A percentile compares a stretch with the other conserved stretches of the same genome.
Evolutionary conservation across 2,797 vertebrate genomes (phyloP).

Genomic region (Eospalax fontanierii): DNA sequence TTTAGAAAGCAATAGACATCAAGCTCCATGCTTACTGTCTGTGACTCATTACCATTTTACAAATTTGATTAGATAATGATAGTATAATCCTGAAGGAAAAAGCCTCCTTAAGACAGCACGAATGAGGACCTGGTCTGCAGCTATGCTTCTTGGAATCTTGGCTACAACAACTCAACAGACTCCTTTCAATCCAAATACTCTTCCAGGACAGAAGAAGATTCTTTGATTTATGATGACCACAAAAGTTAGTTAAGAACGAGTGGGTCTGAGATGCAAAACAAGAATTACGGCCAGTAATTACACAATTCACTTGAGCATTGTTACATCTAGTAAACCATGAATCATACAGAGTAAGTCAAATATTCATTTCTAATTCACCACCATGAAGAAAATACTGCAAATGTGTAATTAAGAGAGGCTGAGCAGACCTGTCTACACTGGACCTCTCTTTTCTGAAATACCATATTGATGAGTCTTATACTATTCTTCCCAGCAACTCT

Average conservation of each 20-base stretch:
- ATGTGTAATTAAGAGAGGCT: not conserved
- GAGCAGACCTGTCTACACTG: not conserved
- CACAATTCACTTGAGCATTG: conserved; percentile 22
- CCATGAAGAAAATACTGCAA: conserved; percentile 48
- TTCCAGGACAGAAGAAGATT: not conserved
- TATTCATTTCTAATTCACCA: conserved; percentile 59
- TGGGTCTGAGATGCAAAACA: conserved; percentile 48
- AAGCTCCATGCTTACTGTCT: conserved; percentile 17
- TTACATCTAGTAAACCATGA: conserved; percentile 19
- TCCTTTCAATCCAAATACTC: not conserved
- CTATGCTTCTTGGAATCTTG: not conserved
- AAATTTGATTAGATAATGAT: conserved; percentile 32
- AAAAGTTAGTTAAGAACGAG: conserved; percentile 62
- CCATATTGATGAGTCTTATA: not conserved
- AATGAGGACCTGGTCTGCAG: not conserved
- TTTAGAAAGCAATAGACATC: conserved; percentile 56
- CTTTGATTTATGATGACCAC: conserved; percentile 40
- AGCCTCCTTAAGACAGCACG: not conserved
- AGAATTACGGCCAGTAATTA: conserved; percentile 38
- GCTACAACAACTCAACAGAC: not conserved
- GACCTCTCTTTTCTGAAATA: not conserved
- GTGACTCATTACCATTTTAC: conserved; percentile 35
- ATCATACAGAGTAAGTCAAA: not conserved
- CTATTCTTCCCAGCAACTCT: not conserved
- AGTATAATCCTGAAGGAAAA: conserved; percentile 10